Percentiles rank a stretch among this genome's conserved stretches.
phyloP scores from a whole-genome alignment of 2,888 invertebrate genomes.

The Stratiomys singularior region DNA sequence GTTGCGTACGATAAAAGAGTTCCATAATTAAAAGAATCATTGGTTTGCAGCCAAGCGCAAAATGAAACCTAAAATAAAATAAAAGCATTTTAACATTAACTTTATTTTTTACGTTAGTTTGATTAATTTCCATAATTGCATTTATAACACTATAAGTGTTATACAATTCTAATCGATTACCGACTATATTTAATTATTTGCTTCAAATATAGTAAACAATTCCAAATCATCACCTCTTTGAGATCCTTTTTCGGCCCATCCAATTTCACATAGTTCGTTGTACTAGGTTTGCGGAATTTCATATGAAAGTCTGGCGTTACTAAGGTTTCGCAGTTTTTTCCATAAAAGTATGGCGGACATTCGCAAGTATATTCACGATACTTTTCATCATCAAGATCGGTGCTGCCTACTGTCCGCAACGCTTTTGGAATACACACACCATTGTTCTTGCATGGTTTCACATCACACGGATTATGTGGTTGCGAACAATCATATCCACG shows the following conservation, averaged over 20 bases:
- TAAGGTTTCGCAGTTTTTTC: constrained; percentile 67
- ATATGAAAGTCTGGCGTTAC: constrained; percentile 68
- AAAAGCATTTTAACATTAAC: too few relatives aligned
- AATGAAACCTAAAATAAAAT: constrained; percentile 67
- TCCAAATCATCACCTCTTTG: constrained; percentile 61
- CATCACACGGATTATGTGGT: constrained; percentile 64
- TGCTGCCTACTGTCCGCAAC: constrained; percentile 58
- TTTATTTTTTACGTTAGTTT: too few relatives aligned
- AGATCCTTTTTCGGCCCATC: constrained; percentile 66
- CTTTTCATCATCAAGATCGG: constrained; percentile 60
- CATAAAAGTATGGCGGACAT: constrained; percentile 67
- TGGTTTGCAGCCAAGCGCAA: constrained; percentile 74
- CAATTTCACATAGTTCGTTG: constrained; percentile 70
- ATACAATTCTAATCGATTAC: too few relatives aligned
- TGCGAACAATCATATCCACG: constrained; percentile 67
- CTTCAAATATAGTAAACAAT: background rate
- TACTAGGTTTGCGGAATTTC: constrained; percentile 69
- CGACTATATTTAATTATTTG: too few relatives aligned
- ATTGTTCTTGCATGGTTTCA: constrained; percentile 63
- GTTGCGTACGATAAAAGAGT: constrained; percentile 77
- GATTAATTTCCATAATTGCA: too few relatives aligned
- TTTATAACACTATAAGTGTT: too few relatives aligned
- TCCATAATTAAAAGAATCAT: constrained; percentile 73
- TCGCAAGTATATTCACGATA: constrained; percentile 64
- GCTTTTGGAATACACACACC: constrained; percentile 65